Evolutionary conservation across 2,113 vertebrate species (phyloP), one percentile per base, ranked within the genome.

Genomic region (Atrichornis clamosus): DNA sequence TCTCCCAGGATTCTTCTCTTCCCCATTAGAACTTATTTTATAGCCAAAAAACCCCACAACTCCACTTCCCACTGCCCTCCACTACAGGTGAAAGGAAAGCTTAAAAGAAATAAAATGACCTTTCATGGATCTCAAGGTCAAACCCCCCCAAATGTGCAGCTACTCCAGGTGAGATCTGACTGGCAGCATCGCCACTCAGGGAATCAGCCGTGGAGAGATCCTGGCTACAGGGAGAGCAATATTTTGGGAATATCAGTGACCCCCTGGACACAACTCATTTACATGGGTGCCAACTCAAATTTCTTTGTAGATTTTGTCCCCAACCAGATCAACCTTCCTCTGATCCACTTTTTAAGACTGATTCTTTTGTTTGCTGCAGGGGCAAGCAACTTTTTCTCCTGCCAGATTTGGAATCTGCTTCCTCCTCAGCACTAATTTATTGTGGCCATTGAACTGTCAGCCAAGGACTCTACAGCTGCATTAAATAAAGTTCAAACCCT

Each of bases 371-470:
- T 73, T 82, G 18, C 42, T 76, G 53, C 62, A 75, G 42, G 70
- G 63, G 21, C 30, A 85, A 69, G 10, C 39, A 84, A 15, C 21
- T 73, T 63, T 49, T 50, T 67, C 6, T 24, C 0, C 27, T 15
- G 72, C 46, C 68, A 70, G 55, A 8, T 39, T 3, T 44, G 35
- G 63, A 42, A 82, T 47, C 37, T 62, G 46, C 42, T 46, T 76
- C 83, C 42, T 80, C 70, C 55, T 74, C 50, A 42, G 75, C 33
- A 28, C 24, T 30, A 23, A 94, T 90, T 96, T 80, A 90, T 41
- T 12, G 82, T 33, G 46, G 82, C 84, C 62, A 50, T 95, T 96
- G 69, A 77, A 30, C 94, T 91, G 87, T 42, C 94, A 91, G 91
- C 87, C 65, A 64, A 80, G 87, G 70, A 41, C 62, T 55, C 52